Evolutionary conservation across 2,888 invertebrate species (phyloP).

Genomic region (Andrena bicolor): DNA sequence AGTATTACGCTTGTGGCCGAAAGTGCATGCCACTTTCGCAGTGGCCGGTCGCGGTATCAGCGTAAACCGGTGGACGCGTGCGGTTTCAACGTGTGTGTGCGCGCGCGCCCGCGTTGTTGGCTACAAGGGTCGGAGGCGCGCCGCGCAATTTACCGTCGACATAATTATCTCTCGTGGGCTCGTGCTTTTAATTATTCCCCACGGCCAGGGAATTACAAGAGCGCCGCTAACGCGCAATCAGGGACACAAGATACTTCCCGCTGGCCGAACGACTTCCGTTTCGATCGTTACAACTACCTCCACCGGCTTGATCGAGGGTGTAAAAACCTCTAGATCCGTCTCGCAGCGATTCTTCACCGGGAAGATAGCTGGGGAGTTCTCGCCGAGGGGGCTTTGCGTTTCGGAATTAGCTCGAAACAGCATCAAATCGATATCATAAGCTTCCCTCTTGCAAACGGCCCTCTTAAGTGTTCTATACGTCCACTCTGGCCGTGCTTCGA

Average conservation of each 20-base stretch:
- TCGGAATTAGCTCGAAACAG: constrained; percentile 37
- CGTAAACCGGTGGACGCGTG: constrained; percentile 46
- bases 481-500: constrained; percentile 23
- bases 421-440: constrained; percentile 36
- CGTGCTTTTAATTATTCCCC: constrained; percentile 72
- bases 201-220: constrained; percentile 66
- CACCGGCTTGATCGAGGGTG: not conserved
- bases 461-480: constrained; percentile 24
- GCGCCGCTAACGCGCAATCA: constrained; percentile 67
- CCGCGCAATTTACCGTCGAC: constrained; percentile 65
- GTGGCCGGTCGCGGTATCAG: constrained; percentile 38
- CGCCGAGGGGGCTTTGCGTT: not conserved
- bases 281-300: not conserved
- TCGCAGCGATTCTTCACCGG: not conserved
- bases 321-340: not conserved
- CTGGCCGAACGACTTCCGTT: constrained; percentile 25
- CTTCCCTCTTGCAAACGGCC: constrained; percentile 20
- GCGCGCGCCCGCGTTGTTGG: constrained; percentile 18
- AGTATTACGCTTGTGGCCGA: constrained; percentile 64
- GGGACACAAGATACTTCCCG: constrained; percentile 54
- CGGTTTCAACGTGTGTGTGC: constrained; percentile 32
- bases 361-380: not conserved
- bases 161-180: constrained; percentile 69
- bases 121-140: constrained; percentile 35
- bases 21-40: constrained; percentile 55